Evolutionary conservation across 2,888 invertebrate genomes (phyloP), one percentile per base, ranked within the genome.

Genomic region (Zaprionus lineosus): DNA sequence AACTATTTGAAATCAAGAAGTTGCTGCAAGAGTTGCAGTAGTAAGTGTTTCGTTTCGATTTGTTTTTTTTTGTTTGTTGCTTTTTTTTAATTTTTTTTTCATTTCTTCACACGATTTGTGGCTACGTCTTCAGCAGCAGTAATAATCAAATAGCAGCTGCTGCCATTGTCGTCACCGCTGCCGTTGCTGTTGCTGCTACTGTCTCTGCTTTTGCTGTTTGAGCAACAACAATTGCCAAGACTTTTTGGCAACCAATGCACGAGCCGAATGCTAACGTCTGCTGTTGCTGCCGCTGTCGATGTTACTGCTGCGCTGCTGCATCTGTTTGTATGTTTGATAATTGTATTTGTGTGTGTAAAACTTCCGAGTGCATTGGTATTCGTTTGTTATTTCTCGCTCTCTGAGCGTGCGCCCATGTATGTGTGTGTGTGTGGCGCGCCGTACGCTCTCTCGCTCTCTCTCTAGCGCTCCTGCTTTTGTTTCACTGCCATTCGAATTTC

Each of bases 401-500:
- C 65, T 52, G 64, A 59, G 68, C 56, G 53, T 66, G 70, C 50
- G 65, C 48, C 19, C 28, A 29, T 43, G 33, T 50, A 7, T 50
- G 39, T 47, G 34, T 62, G n/a, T n/a, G n/a, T n/a, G n/a, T n/a
- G n/a, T n/a, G n/a, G n/a, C n/a, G 31, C 43, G 39, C 2, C 8
- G 31, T 37, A 36, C 39, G 21, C 53, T 48, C 46, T 53, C 34
- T 40, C 60, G 52, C 60, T 37, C 39, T 24, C 46, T 9, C 52
- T 48, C 41, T 37, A 44, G 50, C 41, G 19, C 51, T 57, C 47
- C 21, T 69, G 70, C 39, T 40, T 29, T 26, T 36, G 69, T 69
- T 83, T 65, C 71, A 76, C 69, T 79, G 57, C 52, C 70, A 70
- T 71, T 81, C 72, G 64, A 62, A 69, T 72, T 63, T 66, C 62